Evolutionary conservation across 2,888 invertebrate genomes (phyloP), one percentile per base, ranked within the genome.

Genomic region (Thymelicus sylvestris): DNA sequence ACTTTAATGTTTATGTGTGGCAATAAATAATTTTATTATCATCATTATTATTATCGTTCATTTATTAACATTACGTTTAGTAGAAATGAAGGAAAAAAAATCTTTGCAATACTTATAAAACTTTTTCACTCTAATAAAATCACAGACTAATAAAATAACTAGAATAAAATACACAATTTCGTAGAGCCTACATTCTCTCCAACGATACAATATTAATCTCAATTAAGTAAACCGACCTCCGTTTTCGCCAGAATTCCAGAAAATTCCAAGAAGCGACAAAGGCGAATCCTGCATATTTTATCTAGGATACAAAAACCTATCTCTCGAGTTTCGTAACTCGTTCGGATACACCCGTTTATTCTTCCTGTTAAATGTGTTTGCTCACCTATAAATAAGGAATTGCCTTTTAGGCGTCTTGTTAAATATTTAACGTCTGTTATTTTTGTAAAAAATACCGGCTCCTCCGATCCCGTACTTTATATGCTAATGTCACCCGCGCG

Each of bases 381-480:
- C 69, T 63, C 73, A 72, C 72, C 72, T 75, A 71, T 75, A 75
- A 78, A 79, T 76, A 75, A 76, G 62, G 73, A 72, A 76, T 74
- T 59, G 74, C 65, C 66, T 68, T 67, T 66, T 52, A 74, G 74
- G 66, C 73, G 77, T 74, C 75, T 67, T 74, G 75, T 76, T 79
- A 74, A 76, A 78, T 79, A 77, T 79, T 78, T 78, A 78, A 75
- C 74, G 74, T 68, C 75, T 73, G 76, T 78, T 78, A 78, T 75
- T 75, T 73, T 62, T 59, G 65, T 77, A 70, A 77, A 77, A 77
- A 76, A 76, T 75, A 74, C 68, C 50, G 48, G 59, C 60, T 68
- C 72, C 63, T 73, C 73, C 62, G 71, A 64, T 66, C 72, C 74
- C 75, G 69, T 71, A 78, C 77, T 78, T 75, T 78, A 75, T 77